These are phyloP conservation scores for Liparis tanakae DNA, from an alignment of 2,797 vertebrate species.

Conservation along the genomic window DNA sequence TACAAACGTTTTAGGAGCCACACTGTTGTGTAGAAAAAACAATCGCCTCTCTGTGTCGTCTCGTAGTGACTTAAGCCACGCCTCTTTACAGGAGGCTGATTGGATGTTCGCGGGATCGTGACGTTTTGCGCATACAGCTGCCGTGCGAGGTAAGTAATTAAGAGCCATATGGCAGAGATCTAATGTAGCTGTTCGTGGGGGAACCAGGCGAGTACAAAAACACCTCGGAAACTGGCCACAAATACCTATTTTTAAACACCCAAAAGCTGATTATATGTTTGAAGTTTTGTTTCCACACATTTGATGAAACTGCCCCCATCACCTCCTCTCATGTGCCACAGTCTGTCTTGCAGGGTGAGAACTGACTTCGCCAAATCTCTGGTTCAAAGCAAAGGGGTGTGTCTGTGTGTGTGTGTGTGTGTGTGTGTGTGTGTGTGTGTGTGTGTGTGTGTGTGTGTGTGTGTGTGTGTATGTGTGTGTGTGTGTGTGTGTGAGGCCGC, in stretches of 20 bases:
- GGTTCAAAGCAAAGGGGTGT: conserved; percentile 13
- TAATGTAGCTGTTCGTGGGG: conserved; percentile 3
- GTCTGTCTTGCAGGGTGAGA: conserved; percentile 14
- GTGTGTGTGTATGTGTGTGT: not conserved
- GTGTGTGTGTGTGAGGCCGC: not conserved
- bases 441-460: conserved; percentile 15
- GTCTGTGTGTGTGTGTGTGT: conserved; percentile 4
- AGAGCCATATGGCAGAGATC: conserved; percentile 16
- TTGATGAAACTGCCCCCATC: not conserved
- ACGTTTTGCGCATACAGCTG: not conserved
- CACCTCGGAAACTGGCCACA: not conserved
- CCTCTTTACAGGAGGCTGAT: not conserved
- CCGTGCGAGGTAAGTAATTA: not conserved
- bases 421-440: not conserved
- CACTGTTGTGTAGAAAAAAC: not conserved
- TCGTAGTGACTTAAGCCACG: not conserved
- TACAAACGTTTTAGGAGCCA: not conserved
- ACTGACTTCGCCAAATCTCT: conserved; percentile 44
- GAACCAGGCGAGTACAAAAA: not conserved
- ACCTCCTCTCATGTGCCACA: not conserved
- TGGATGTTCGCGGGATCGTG: not conserved
- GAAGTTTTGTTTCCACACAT: not conserved
- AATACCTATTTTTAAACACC: not conserved
- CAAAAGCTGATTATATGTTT: conserved; percentile 4
- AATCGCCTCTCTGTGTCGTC: not conserved